Evolutionary conservation across 2,113 vertebrate species (phyloP).

Genomic region (Andinoacara biseriatus): DNA sequence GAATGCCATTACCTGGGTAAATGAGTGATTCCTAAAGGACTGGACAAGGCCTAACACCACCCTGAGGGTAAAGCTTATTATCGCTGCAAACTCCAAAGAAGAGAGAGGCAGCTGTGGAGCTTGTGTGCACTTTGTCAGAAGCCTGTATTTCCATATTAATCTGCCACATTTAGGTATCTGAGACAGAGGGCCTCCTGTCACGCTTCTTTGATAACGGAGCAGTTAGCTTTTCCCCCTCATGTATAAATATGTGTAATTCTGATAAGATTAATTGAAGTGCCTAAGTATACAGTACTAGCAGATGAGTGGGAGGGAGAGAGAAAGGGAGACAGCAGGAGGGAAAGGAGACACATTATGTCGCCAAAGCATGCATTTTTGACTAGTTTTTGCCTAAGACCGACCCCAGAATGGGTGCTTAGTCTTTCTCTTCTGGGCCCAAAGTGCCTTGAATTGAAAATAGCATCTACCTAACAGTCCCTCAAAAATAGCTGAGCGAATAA

Average conservation of each 20-base stretch:
- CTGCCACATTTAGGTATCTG: conserved; percentile 72
- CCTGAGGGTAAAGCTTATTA: conserved; percentile 78
- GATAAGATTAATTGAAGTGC: conserved; percentile 83
- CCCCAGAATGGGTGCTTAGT: conserved; percentile 37
- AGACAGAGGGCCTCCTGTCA: conserved; percentile 72
- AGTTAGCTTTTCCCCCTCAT: conserved; percentile 74
- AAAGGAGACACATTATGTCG: conserved; percentile 52
- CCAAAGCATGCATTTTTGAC: conserved; percentile 59
- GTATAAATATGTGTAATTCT: conserved; percentile 83
- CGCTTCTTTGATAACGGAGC: conserved; percentile 71
- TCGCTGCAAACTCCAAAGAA: conserved; percentile 69
- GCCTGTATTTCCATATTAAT: conserved; percentile 80
- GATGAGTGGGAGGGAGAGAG: conserved; percentile 44
- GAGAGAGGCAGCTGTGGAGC: conserved; percentile 50
- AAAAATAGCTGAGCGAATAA: conserved; percentile 75
- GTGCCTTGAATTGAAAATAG: conserved; percentile 75
- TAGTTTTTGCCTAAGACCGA: conserved; percentile 49
- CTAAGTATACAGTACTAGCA: conserved; percentile 72
- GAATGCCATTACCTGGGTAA: conserved; percentile 80
- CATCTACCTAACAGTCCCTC: conserved; percentile 69
- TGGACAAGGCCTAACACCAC: conserved; percentile 71
- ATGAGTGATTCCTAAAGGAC: conserved; percentile 79
- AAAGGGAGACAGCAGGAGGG: conserved; percentile 33
- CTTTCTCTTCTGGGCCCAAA: conserved; percentile 61
- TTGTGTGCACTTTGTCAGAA: conserved; percentile 66